phyloP scores from a whole-genome alignment of 2,797 vertebrate species.

The Esox masquinongy region DNA sequence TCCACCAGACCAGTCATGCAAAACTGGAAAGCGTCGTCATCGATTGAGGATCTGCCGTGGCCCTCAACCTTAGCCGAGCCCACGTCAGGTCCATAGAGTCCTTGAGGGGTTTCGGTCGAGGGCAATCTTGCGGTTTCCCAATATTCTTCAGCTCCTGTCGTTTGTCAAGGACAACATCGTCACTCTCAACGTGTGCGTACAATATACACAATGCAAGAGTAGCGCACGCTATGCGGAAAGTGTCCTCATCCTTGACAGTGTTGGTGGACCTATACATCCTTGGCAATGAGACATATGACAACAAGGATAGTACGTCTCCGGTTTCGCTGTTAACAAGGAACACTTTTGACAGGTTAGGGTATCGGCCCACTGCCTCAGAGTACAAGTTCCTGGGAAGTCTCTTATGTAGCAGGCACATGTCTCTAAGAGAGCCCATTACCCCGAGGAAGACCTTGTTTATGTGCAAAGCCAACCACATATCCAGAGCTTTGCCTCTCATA shows the following conservation, averaged over 20 bases:
- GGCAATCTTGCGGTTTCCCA: background rate
- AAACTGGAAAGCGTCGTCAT: background rate
- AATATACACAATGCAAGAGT: background rate
- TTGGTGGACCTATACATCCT: slow-evolving; percentile 2
- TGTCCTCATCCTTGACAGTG: background rate
- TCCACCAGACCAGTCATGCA: slow-evolving; percentile 5
- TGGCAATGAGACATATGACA: background rate
- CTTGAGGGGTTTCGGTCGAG: background rate
- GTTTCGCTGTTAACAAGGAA: slow-evolving; percentile 16
- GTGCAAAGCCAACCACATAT: background rate
- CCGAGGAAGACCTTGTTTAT: slow-evolving; percentile 5
- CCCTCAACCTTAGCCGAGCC: no score
- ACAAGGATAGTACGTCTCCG: background rate
- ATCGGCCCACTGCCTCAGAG: background rate
- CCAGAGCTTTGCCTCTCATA: background rate
- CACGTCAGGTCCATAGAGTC: background rate
- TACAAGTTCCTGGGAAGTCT: slow-evolving; percentile 1
- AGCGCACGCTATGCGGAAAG: slow-evolving; percentile 8
- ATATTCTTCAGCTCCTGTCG: background rate
- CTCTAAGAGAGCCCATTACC: slow-evolving; percentile 18
- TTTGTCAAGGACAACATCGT: background rate
- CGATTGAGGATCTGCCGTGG: no score
- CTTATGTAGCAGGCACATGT: slow-evolving; percentile 6
- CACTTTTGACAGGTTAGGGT: background rate
- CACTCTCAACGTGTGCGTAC: slow-evolving; percentile 5